A percentile compares a stretch with the other conserved stretches of the same genome.
phyloP scores from a whole-genome alignment of 2,888 invertebrate genomes.

The Ametastegia equiseti region DNA sequence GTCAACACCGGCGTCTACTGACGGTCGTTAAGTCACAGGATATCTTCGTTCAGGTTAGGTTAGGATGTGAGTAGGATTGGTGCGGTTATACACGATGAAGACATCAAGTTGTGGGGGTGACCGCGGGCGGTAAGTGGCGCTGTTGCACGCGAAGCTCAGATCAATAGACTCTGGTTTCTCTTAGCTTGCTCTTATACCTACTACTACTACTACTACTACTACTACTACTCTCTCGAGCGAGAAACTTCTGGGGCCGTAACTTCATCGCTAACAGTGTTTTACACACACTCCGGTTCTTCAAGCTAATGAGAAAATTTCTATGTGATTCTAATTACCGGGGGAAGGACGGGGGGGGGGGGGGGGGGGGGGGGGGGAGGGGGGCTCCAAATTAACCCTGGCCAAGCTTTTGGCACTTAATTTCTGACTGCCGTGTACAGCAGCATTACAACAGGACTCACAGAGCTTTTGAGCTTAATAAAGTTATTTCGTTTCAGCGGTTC shows the following conservation, averaged over 20 bases:
- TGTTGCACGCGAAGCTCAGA: conserved; percentile 65
- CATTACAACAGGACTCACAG: not conserved
- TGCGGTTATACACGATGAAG: conserved; percentile 46
- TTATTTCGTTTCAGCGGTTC: not conserved
- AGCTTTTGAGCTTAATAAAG: not conserved
- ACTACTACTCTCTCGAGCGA: too few species aligned
- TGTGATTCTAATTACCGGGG: conserved; percentile 59
- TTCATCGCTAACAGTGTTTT: conserved; percentile 36
- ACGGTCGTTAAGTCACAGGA: conserved; percentile 60
- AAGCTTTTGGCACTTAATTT: conserved; percentile 52
- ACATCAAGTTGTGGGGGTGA: conserved; percentile 67
- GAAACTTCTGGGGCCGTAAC: too few species aligned
- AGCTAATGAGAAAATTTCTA: conserved; percentile 56
- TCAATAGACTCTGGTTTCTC: conserved; percentile 45
- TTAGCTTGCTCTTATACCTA: conserved; percentile 8
- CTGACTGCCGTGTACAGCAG: conserved; percentile 25
- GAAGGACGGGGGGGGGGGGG: too few species aligned
- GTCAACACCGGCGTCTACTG: not conserved
- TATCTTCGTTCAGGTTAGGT: conserved; percentile 58
- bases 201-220: too few species aligned
- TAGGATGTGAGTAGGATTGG: conserved; percentile 54
- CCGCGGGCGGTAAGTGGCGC: conserved; percentile 68
- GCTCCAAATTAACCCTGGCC: conserved; percentile 55
- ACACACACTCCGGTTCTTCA: conserved; percentile 38
- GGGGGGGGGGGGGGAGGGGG: too few species aligned